phyloP scores from a whole-genome alignment of 2,888 invertebrate genomes.

The Monoplex corrugatus region DNA sequence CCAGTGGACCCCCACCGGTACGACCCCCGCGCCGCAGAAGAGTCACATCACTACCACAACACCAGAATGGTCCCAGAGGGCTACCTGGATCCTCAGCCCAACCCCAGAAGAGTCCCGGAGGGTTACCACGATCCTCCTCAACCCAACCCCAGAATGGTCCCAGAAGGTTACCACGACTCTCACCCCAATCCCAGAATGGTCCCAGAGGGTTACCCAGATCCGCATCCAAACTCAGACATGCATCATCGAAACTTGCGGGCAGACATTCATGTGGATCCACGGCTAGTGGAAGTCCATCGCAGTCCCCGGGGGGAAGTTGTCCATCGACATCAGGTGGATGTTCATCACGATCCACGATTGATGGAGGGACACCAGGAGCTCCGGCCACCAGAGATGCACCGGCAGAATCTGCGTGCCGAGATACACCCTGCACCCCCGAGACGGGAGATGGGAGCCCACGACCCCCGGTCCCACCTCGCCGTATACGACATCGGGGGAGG shows the following conservation, averaged over 20 bases:
- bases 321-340: not conserved
- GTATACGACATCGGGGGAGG: conserved; percentile 28
- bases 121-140: not conserved
- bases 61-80: not conserved
- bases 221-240: not conserved
- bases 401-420: not conserved
- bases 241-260: not conserved
- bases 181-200: conserved; percentile 3
- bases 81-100: conserved; percentile 8
- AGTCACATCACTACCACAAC: conserved; percentile 26
- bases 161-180: no score
- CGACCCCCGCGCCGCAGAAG: conserved; percentile 26
- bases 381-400: conserved; percentile 30
- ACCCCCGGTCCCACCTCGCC: conserved; percentile 40
- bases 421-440: not conserved
- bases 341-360: conserved; percentile 2
- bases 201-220: not conserved
- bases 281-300: conserved; percentile 13
- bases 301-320: conserved; percentile 18
- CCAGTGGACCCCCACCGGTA: conserved; percentile 18
- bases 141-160: not conserved
- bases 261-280: conserved; percentile 9
- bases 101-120: not conserved
- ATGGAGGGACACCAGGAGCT: conserved; percentile 15
- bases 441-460: conserved; percentile 1